Conservation (phyloP, 2,888 invertebrate species). For the Serrognathus titanus region DNA sequence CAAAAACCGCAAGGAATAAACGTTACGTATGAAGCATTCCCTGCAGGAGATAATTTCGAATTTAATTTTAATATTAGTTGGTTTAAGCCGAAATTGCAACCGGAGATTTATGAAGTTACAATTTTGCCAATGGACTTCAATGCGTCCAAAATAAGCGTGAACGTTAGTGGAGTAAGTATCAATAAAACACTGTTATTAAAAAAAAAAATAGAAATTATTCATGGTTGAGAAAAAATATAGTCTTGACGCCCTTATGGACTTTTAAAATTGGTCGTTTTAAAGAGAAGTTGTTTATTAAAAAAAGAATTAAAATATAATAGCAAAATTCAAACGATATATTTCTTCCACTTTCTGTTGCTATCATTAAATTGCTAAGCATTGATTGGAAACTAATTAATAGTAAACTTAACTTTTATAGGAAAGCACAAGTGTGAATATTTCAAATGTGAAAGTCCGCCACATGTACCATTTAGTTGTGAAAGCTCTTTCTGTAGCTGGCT, state of each 20-base stretch:
- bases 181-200: background rate
- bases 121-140: conserved; percentile 10
- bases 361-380: too few relatives aligned
- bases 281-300: too few relatives aligned
- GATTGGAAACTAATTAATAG: too few relatives aligned
- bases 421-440: conserved; percentile 32
- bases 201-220: too few relatives aligned
- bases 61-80: conserved; percentile 16
- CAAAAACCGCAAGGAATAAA: conserved; percentile 4
- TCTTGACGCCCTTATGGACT: too few relatives aligned
- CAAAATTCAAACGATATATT: too few relatives aligned
- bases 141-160: conserved; percentile 19
- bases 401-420: conserved; percentile 35
- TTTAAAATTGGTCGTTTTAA: too few relatives aligned
- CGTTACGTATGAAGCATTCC: conserved; percentile 3
- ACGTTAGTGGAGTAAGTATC: conserved; percentile 43
- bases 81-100: conserved; percentile 5
- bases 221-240: too few relatives aligned
- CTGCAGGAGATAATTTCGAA: conserved; percentile 10
- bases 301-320: too few relatives aligned
- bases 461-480: conserved; percentile 34
- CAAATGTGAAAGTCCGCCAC: conserved; percentile 31
- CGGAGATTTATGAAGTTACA: conserved; percentile 11
- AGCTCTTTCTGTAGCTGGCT: conserved; percentile 37
- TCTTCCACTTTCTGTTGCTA: too few relatives aligned